Percentiles rank a stretch among this genome's conserved stretches.
These are phyloP conservation scores for Macrobrachium nipponense DNA, from an alignment of 1,140 invertebrate species.

Conservation along the genomic window DNA sequence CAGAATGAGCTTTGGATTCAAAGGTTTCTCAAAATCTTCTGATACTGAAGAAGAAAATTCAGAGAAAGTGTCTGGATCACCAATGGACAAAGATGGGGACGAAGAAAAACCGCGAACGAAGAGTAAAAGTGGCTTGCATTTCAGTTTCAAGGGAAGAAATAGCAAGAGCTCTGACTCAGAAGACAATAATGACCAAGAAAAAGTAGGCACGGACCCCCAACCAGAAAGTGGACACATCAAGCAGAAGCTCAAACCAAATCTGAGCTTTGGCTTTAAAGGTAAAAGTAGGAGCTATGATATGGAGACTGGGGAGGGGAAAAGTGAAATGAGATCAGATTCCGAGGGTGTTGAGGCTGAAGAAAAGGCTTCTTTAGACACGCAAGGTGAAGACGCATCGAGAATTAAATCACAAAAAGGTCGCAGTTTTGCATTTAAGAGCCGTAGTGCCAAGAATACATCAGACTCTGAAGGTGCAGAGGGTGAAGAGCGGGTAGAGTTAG, in stretches of 20 bases:
- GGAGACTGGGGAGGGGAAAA: conserved; percentile 44
- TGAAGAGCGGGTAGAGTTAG: conserved; percentile 50
- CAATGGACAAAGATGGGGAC: conserved; percentile 35
- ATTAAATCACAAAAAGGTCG: conserved; percentile 36
- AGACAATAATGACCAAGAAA: conserved; percentile 49
- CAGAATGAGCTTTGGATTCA: conserved; percentile 57
- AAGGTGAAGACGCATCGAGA: conserved; percentile 26
- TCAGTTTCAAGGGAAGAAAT: conserved; percentile 49
- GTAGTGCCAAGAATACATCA: conserved; percentile 44
- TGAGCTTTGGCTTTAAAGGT: conserved; percentile 52
- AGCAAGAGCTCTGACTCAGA: conserved; percentile 53
- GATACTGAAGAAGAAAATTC: conserved; percentile 54
- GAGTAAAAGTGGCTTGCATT: conserved; percentile 38
- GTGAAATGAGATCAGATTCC: conserved; percentile 52
- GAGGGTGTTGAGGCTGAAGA: conserved; percentile 54
- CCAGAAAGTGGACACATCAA: conserved; percentile 38
- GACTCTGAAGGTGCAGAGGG: conserved; percentile 49
- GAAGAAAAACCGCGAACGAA: conserved; percentile 43
- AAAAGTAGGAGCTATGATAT: conserved; percentile 51
- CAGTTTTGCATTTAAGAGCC: conserved; percentile 45
- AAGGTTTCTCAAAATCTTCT: conserved; percentile 46
- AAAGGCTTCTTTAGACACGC: conserved; percentile 33
- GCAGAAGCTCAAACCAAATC: conserved; percentile 48
- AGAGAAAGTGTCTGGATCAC: conserved; percentile 34
- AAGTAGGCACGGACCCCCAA: conserved; percentile 35